Evolutionary conservation across 2,113 vertebrate genomes (phyloP).

Genomic region (Mohoua ochrocephala): DNA sequence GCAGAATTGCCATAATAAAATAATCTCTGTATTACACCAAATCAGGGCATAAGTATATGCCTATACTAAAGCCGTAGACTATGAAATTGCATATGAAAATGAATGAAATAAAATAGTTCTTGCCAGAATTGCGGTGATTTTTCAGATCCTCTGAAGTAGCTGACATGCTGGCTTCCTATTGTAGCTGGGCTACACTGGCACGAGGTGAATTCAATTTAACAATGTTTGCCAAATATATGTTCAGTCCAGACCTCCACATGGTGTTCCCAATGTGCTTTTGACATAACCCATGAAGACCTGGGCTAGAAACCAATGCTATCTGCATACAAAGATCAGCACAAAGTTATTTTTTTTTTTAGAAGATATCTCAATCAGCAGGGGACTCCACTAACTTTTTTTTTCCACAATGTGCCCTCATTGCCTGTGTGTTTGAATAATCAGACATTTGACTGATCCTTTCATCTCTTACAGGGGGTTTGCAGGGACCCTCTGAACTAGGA

Average conservation of each 20-base stretch:
- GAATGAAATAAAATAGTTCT: background rate
- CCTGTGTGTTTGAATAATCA: constrained; percentile 74
- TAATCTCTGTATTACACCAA: background rate
- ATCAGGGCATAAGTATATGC: background rate
- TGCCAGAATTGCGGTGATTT: background rate
- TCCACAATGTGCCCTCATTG: constrained; percentile 60
- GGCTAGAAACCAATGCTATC: constrained; percentile 52
- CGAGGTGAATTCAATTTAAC: constrained; percentile 44
- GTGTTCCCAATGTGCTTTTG: constrained; percentile 74
- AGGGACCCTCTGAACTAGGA: constrained; percentile 76
- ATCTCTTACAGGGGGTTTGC: constrained; percentile 75
- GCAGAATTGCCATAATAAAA: background rate
- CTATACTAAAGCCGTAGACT: background rate
- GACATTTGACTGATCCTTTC: constrained; percentile 80
- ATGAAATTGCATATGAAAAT: background rate
- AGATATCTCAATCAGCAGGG: constrained; percentile 93
- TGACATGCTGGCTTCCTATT: background rate
- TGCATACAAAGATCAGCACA: constrained; percentile 45
- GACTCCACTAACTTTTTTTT: constrained; percentile 57
- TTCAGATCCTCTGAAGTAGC: background rate
- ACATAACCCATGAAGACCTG: constrained; percentile 67
- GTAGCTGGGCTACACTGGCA: constrained; percentile 85
- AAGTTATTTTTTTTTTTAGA: constrained; percentile 67
- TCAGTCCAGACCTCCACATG: constrained; percentile 74
- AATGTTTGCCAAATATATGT: constrained; percentile 77